Evolutionary conservation across 2,888 invertebrate genomes (phyloP), one percentile per base, ranked within the genome.

Genomic region (Isoperla grammatica): DNA sequence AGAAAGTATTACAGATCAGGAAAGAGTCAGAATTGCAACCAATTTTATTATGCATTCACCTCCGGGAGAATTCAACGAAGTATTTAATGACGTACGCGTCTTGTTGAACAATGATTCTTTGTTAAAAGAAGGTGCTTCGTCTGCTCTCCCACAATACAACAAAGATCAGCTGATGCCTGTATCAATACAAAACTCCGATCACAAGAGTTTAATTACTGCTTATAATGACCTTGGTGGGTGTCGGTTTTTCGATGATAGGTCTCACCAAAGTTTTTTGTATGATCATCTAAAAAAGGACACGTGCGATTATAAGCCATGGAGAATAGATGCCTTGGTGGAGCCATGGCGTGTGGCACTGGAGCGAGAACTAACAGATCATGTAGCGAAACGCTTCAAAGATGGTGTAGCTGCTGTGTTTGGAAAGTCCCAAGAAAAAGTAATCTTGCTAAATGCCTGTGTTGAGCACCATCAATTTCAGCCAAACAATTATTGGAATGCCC

Each of bases 1-100:
- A 79, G 86, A 86, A 79, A 81, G 84, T 76, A 88, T 91, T 77
- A 85, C 86, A 76, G 91, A 91, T 79, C 87, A 87, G 76, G 91
- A 91, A 82, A 91, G 90, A 84, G 92, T 95, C 73, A 87, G 92
- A 79, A 95, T 98, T 80, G 95, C 95, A 68, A 94, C 96, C 68
- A 92, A 97, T 84, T 98, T 99, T 80, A 94, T 99, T 74, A 79
- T 96, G 64, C 97, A 98, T 81, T 95, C 98, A 63, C 99, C 99
- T 61, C 99, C 99, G 59, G 99, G 99, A 69, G 99, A 99, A 82
- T 99, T 99, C 75, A 98, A 98, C 78, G 99, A 99, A 82, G 99
- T 99, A 66, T 97, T 98, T 74, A 97, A 96, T 79, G 95, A 95
- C 81, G 95, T 95, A 66, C 84, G 95, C 71, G 88, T 90, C 68